Conservation (phyloP, 2,888 invertebrate genomes). For the Troglohyphantes excavatus region DNA sequence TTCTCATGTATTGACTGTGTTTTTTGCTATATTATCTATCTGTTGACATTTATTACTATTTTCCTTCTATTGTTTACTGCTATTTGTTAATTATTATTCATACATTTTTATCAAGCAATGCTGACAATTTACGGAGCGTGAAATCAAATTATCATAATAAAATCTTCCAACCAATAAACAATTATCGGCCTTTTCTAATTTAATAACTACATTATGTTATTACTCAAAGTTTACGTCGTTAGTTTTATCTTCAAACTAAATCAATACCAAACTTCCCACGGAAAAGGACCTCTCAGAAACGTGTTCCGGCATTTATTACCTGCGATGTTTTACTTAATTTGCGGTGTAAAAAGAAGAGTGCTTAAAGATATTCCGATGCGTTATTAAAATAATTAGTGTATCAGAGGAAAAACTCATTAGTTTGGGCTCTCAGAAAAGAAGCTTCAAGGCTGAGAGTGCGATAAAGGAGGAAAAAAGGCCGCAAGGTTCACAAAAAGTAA, state of each 20-base stretch:
- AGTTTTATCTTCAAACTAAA: not conserved
- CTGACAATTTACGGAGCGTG: too few relatives aligned
- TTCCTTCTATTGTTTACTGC: too few relatives aligned
- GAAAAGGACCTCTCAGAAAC: not conserved
- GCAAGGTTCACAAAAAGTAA: slow-evolving; percentile 1
- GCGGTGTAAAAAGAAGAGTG: slow-evolving; percentile 3
- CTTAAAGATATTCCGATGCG: slow-evolving; percentile 13
- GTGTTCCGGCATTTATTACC: slow-evolving; percentile 18
- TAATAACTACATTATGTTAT: not conserved
- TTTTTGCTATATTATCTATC: too few relatives aligned
- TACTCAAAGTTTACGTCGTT: not conserved
- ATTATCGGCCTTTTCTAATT: not conserved
- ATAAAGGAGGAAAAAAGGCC: slow-evolving; percentile 14
- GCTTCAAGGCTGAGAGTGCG: not conserved
- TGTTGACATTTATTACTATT: too few relatives aligned
- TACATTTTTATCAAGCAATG: too few relatives aligned
- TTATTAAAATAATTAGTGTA: slow-evolving; percentile 59
- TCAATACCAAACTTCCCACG: not conserved
- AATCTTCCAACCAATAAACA: not conserved
- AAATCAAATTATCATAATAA: not conserved
- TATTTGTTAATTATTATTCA: too few relatives aligned
- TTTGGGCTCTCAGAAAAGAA: slow-evolving; percentile 35
- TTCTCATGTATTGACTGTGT: too few relatives aligned
- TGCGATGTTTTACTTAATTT: slow-evolving; percentile 40
- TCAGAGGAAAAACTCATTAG: slow-evolving; percentile 57